These are phyloP conservation scores for Tachysurus fulvidraco DNA, from an alignment of 2,113 vertebrate species.

Conservation along the genomic window DNA sequence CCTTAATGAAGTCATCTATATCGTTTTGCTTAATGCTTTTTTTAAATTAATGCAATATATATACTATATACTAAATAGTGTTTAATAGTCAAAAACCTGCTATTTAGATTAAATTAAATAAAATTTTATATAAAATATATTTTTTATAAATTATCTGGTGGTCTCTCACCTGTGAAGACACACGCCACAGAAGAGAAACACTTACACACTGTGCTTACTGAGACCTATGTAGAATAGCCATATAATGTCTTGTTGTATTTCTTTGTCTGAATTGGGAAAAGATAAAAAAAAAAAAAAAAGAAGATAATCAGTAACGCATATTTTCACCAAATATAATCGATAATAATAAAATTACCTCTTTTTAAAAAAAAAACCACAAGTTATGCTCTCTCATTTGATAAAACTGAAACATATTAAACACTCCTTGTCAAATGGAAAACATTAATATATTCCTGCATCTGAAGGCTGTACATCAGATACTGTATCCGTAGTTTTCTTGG, in stretches of 20 bases:
- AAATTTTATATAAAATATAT: not conserved
- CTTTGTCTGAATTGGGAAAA: not conserved
- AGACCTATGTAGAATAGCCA: too few relatives aligned
- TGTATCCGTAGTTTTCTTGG: conserved; percentile 1
- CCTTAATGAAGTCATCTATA: too few relatives aligned
- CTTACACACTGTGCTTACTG: not conserved
- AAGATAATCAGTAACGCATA: not conserved
- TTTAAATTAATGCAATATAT: not conserved
- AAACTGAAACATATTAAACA: not conserved
- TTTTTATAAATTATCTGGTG: not conserved
- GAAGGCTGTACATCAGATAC: conserved; percentile 21
- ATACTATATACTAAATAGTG: not conserved
- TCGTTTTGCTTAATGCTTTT: too few relatives aligned
- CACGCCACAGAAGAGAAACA: not conserved
- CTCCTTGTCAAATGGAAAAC: not conserved
- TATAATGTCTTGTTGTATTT: not conserved
- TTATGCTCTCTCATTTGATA: not conserved
- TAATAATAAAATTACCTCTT: too few relatives aligned
- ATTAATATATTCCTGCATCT: conserved; percentile 27
- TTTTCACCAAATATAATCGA: too few relatives aligned
- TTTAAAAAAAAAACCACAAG: too few relatives aligned
- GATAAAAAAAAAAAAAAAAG: not conserved
- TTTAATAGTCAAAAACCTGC: not conserved
- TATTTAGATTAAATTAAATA: too few relatives aligned
- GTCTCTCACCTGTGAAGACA: not conserved